A percentile compares a stretch with the other conserved stretches of the same genome.
These are phyloP conservation scores for Lasioglossum malachurum DNA, from an alignment of 2,888 invertebrate species.

Conservation along the genomic window DNA sequence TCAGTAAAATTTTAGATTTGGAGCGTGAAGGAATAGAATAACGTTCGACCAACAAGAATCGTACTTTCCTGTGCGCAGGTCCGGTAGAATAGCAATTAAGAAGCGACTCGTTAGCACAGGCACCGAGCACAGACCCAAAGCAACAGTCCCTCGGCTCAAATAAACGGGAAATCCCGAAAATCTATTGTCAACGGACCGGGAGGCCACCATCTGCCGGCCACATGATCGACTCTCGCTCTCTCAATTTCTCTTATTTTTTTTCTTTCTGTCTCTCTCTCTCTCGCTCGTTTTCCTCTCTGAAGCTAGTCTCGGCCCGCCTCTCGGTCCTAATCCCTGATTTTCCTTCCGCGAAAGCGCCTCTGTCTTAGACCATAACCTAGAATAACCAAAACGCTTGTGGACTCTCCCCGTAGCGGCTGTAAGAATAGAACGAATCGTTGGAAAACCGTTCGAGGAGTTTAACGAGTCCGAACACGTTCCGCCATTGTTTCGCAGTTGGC, in stretches of 20 bases:
- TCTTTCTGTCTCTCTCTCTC: constrained; percentile 23
- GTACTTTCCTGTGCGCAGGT: neutral
- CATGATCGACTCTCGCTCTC: constrained; percentile 70
- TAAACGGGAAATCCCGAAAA: constrained; percentile 66
- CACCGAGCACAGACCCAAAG: constrained; percentile 42
- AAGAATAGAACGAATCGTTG: constrained; percentile 42
- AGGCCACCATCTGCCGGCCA: constrained; percentile 78
- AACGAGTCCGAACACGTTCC: constrained; percentile 6
- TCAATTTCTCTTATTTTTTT: constrained; percentile 24
- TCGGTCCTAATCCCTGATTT: constrained; percentile 61
- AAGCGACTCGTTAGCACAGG: constrained; percentile 23
- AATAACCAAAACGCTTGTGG: constrained; percentile 56
- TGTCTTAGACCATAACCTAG: constrained; percentile 64
- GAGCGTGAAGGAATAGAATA: no score
- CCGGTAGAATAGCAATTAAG: neutral
- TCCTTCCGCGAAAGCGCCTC: constrained; percentile 62
- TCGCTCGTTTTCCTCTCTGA: neutral
- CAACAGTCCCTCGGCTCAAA: constrained; percentile 40
- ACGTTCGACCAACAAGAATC: neutral
- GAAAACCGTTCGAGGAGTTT: constrained; percentile 40
- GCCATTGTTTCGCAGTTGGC: constrained; percentile 30
- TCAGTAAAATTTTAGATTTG: no score
- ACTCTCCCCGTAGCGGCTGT: constrained; percentile 11
- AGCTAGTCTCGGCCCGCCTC: neutral
- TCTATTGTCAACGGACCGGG: constrained; percentile 68